Evolutionary conservation across 1,140 invertebrate species (phyloP).

Genomic region (Drosophila kanapiae): DNA sequence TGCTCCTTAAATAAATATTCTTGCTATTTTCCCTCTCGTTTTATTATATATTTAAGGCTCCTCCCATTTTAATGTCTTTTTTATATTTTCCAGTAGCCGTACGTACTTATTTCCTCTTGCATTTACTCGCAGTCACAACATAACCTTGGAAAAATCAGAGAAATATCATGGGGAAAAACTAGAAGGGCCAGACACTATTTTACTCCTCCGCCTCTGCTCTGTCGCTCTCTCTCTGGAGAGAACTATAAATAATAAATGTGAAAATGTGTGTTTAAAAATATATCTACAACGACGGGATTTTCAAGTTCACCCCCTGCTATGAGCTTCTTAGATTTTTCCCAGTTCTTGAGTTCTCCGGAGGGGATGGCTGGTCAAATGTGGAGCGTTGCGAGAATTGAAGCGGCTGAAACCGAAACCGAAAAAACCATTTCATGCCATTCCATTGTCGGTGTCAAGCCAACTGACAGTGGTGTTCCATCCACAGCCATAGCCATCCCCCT

Average conservation of each 20-base stretch:
- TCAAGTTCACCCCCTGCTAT: slow-evolving; percentile 79
- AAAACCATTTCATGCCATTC: slow-evolving; percentile 27
- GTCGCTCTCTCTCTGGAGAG: neutral
- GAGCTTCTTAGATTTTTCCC: slow-evolving; percentile 13
- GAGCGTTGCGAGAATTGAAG: slow-evolving; percentile 21
- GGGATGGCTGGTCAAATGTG: slow-evolving; percentile 50
- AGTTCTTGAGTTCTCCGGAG: slow-evolving; percentile 1
- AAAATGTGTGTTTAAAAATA: slow-evolving; percentile 54
- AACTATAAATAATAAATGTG: slow-evolving; percentile 49
- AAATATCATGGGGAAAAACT: neutral
- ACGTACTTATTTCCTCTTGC: neutral
- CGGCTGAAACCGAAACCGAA: slow-evolving; percentile 25
- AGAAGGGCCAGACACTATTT: slow-evolving; percentile 1
- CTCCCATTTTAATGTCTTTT: neutral
- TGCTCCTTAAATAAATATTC: neutral
- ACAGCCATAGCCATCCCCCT: neutral
- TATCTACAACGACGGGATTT: slow-evolving; percentile 60
- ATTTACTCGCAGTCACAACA: neutral
- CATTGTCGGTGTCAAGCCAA: slow-evolving; percentile 32
- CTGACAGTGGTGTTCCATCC: slow-evolving; percentile 42
- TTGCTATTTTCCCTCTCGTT: too few relatives aligned
- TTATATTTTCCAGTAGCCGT: neutral
- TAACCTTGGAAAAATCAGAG: slow-evolving; percentile 10
- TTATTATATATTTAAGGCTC: neutral
- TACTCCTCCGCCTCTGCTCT: too few relatives aligned